These are phyloP conservation scores for Polydrusus pterygomalis DNA, from an alignment of 2,888 invertebrate species.

Conservation along the genomic window DNA sequence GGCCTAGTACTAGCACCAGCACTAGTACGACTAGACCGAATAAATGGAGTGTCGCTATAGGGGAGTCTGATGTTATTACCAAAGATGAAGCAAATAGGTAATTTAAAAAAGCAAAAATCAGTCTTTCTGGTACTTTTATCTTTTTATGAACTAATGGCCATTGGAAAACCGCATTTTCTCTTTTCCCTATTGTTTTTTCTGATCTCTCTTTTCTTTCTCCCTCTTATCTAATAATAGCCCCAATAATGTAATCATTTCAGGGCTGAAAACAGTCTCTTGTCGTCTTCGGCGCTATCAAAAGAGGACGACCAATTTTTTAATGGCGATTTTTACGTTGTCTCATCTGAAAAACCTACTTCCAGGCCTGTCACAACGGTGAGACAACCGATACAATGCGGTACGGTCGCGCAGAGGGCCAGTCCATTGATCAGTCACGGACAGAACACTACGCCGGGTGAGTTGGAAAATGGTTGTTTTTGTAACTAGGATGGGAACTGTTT, in stretches of 20 bases:
- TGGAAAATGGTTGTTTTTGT: neutral
- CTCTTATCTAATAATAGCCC: no score
- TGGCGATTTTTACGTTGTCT: slow-evolving; percentile 62
- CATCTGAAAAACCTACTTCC: slow-evolving; percentile 44
- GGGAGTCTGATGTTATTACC: neutral
- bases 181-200: no score
- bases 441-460: slow-evolving; percentile 76
- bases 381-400: slow-evolving; percentile 67
- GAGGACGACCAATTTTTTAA: slow-evolving; percentile 61
- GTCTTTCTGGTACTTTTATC: neutral
- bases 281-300: slow-evolving; percentile 4
- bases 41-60: neutral
- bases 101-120: no score
- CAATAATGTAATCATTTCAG: slow-evolving; percentile 23
- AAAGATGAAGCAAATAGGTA: slow-evolving; percentile 2
- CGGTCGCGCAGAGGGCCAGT: slow-evolving; percentile 72
- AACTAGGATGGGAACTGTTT: neutral
- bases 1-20: neutral
- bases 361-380: slow-evolving; percentile 43
- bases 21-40: neutral
- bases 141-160: no score
- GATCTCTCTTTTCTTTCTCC: neutral
- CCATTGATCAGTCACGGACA: slow-evolving; percentile 78
- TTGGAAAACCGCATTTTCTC: no score
- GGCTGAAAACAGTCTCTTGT: slow-evolving; percentile 4